Base-by-base conservation (phyloP, 2,797 vertebrate species). In the Euphonia xanthogaster region DNA sequence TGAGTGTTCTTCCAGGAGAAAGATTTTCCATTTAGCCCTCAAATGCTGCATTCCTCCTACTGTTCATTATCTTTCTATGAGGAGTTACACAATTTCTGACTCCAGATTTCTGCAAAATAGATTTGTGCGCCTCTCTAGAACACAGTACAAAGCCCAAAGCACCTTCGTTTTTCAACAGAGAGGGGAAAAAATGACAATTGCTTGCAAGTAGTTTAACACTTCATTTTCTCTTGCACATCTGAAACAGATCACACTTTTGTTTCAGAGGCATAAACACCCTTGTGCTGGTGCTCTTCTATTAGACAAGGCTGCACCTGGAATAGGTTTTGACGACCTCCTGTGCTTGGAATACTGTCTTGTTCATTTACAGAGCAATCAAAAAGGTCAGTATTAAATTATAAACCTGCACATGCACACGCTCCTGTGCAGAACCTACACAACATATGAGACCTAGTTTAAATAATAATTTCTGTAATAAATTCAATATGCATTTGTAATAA, bases 261-360 rank as follows among this genome's bases (percentile, higher is more conserved):
- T 97, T 94, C 92, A 96, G 66, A 96, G 51, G 79, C 90, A 96
- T 76, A 95, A 97, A 96, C 78, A 84, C 82, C 85, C 85, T 95
- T 90, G 45, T 72, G 66, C 61, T 47, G 54, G 76, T 93, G 88
- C 66, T 81, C 22, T 48, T 83, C 86, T 40, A 6, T 73, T 60
- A 77, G 73, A 87, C n/a, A 51, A 86, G 76, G 65, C 91, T 88
- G 67, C 72, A 96, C 88, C 93, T 97, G 94, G 94, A 95, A 94
- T 66, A 81, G 12, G 63, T 68, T 91, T 91, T 97, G 96, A 94
- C 48, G 47, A 90, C 57, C 89, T 96, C 72, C 94, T 81, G 90
- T 71, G 68, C 62, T 91, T 85, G 50, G 48, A 91, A 90, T 87
- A 83, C 88, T 67, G 63, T 25, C 1, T 1, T 88, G 72, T 76